These are phyloP conservation scores for Orius insidiosus DNA, from an alignment of 1,140 invertebrate genomes.

Conservation along the genomic window DNA sequence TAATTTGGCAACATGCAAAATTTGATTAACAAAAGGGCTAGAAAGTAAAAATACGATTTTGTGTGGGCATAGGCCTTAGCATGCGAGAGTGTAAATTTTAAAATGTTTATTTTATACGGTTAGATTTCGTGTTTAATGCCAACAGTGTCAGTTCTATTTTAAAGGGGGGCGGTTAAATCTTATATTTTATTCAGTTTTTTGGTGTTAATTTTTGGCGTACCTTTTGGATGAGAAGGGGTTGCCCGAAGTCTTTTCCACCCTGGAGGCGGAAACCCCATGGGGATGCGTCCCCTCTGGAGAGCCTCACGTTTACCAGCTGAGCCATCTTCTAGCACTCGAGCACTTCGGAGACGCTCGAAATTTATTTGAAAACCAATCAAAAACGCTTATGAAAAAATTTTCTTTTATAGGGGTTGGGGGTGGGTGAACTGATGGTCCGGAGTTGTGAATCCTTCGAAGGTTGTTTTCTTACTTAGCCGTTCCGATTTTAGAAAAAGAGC, in stretches of 20 bases:
- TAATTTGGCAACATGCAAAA: too few relatives aligned
- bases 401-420: conserved; percentile 4
- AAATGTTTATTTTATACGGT: conserved; percentile 7
- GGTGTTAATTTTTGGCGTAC: conserved; percentile 37
- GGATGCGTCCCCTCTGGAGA: conserved; percentile 65
- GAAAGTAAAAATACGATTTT: background rate
- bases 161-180: background rate
- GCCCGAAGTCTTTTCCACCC: conserved; percentile 84
- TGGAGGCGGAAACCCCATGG: conserved; percentile 88
- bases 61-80: conserved; percentile 2
- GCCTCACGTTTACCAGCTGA: conserved; percentile 66
- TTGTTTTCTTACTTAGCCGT: conserved; percentile 7
- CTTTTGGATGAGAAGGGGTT: conserved; percentile 81
- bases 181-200: background rate
- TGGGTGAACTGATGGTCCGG: conserved; percentile 3
- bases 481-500: conserved; percentile 12
- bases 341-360: background rate
- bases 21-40: too few relatives aligned
- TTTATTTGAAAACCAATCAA: conserved; percentile 5
- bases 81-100: conserved; percentile 3
- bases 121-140: conserved; percentile 5
- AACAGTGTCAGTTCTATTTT: conserved; percentile 9
- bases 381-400: background rate
- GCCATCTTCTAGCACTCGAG: conserved; percentile 37
- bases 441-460: conserved; percentile 3